These are phyloP conservation scores for Hybos culiciformis DNA, from an alignment of 2,888 invertebrate genomes.

Conservation along the genomic window DNA sequence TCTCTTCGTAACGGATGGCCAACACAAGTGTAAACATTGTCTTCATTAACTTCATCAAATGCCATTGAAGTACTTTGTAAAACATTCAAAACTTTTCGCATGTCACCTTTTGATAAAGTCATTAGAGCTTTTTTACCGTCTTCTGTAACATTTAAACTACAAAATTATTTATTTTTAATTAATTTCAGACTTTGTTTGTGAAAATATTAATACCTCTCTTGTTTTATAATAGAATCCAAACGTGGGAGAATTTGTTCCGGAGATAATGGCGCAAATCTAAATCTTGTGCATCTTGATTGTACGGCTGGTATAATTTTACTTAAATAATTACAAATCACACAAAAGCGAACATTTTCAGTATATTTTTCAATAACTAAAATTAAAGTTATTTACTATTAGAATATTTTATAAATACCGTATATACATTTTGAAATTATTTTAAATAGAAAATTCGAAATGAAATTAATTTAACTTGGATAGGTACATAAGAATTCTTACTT, in stretches of 20 bases:
- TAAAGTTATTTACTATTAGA: background rate
- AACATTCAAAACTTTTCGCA: constrained; percentile 94
- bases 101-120: constrained; percentile 87
- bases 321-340: constrained; percentile 96
- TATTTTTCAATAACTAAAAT: constrained; percentile 93
- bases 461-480: too few relatives aligned
- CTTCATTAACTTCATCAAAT: constrained; percentile 74
- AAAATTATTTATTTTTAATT: constrained; percentile 16
- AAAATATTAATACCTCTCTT: constrained; percentile 54
- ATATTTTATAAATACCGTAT: background rate
- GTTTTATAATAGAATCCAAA: constrained; percentile 64
- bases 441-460: constrained; percentile 4
- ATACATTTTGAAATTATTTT: background rate
- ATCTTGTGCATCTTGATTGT: constrained; percentile 94
- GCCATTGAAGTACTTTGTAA: constrained; percentile 94
- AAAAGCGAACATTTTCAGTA: constrained; percentile 96
- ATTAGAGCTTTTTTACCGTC: constrained; percentile 83
- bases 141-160: constrained; percentile 66
- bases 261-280: constrained; percentile 84
- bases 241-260: constrained; percentile 80
- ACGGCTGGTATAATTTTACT: constrained; percentile 97
- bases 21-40: constrained; percentile 86
- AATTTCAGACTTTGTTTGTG: background rate
- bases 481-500: constrained; percentile 45
- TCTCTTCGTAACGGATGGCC: constrained; percentile 89